Evolutionary conservation across 2,797 vertebrate genomes (phyloP).

Genomic region (Octomys mimax): DNA sequence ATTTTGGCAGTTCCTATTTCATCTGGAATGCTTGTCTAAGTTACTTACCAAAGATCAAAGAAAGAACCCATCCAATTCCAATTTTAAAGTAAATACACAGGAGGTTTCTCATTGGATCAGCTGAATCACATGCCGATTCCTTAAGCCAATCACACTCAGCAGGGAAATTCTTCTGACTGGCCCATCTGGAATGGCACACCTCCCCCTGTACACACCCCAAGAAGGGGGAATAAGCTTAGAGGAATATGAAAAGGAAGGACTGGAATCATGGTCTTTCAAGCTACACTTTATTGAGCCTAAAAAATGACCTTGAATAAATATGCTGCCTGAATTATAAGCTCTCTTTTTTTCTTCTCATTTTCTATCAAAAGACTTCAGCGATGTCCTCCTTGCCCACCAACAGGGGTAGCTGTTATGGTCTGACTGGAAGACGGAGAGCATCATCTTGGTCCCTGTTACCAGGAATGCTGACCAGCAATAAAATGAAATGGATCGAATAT

Average conservation of each 20-base stretch:
- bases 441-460: neutral
- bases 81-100: neutral
- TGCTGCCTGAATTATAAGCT: neutral
- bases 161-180: neutral
- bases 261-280: neutral
- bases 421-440: neutral
- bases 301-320: neutral
- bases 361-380: neutral
- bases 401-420: neutral
- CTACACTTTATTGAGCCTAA: neutral
- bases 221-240: neutral
- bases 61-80: neutral
- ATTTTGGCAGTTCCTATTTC: neutral
- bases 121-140: neutral
- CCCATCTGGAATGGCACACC: neutral
- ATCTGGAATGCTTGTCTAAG: neutral
- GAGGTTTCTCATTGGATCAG: slow-evolving; percentile 17
- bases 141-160: neutral
- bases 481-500: neutral
- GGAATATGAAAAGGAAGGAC: neutral
- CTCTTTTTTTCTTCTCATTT: neutral
- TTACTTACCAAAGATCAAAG: neutral
- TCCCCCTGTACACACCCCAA: neutral
- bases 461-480: neutral
- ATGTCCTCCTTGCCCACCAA: neutral